Conservation (phyloP, 2,888 invertebrate genomes). For the Metallyticus violacea region DNA sequence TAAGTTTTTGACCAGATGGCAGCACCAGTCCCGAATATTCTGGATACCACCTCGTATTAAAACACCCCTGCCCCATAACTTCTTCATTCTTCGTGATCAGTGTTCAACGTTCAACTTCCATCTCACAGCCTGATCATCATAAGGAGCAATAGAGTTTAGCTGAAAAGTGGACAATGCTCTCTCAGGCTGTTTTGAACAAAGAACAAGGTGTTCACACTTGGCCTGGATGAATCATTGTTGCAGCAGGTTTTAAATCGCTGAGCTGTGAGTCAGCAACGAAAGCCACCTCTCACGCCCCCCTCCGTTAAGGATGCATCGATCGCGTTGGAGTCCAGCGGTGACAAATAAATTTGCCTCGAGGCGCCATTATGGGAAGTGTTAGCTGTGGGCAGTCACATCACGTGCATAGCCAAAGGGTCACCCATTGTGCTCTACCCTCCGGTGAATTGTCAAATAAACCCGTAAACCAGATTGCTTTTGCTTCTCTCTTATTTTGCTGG, state of each 20-base stretch:
- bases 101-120: too few species aligned
- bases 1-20: too few species aligned
- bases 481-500: background rate
- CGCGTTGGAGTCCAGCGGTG: background rate
- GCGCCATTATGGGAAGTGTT: background rate
- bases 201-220: too few species aligned
- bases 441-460: slow-evolving; percentile 31
- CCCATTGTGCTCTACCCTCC: slow-evolving; percentile 25
- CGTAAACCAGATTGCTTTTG: slow-evolving; percentile 27
- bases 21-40: too few species aligned
- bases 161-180: too few species aligned
- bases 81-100: too few species aligned
- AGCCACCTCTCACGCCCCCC: background rate
- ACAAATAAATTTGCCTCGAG: background rate
- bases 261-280: background rate
- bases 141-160: too few species aligned
- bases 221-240: too few species aligned
- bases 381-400: background rate
- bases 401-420: background rate
- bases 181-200: too few species aligned
- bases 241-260: background rate
- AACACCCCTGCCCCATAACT: too few species aligned
- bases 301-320: background rate
- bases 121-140: too few species aligned
- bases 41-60: too few species aligned